Conservation (phyloP, 2,113 vertebrate species). For the Chaetodon trifascialis region DNA sequence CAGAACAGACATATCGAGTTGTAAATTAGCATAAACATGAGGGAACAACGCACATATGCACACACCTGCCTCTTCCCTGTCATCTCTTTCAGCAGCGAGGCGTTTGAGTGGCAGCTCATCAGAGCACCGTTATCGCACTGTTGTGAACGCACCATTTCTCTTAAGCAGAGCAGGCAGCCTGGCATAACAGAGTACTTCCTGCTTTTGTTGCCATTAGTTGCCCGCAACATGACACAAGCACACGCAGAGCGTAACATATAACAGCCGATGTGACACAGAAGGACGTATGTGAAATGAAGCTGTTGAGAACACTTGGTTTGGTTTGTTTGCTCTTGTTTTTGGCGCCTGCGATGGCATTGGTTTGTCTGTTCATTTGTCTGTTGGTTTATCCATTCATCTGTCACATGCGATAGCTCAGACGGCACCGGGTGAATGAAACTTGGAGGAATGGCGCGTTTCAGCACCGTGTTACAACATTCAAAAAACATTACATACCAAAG, state of each 20-base stretch:
- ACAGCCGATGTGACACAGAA: not conserved
- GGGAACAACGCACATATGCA: not conserved
- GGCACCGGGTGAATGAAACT: slow-evolving; percentile 6
- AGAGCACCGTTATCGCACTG: slow-evolving; percentile 49
- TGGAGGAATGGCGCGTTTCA: slow-evolving; percentile 17
- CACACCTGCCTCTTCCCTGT: slow-evolving; percentile 6
- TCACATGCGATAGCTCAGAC: slow-evolving; percentile 9
- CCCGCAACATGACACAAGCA: slow-evolving; percentile 4
- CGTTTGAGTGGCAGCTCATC: slow-evolving; percentile 61
- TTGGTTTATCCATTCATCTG: slow-evolving; percentile 30
- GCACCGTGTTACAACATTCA: not conserved
- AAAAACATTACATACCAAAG: slow-evolving; percentile 30
- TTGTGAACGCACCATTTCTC: slow-evolving; percentile 31
- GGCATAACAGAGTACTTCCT: slow-evolving; percentile 40
- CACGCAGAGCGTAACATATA: not conserved
- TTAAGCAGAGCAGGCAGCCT: slow-evolving; percentile 53
- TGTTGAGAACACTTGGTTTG: not conserved
- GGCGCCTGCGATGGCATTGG: not conserved
- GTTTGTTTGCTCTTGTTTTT: not conserved
- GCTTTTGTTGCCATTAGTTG: slow-evolving; percentile 35
- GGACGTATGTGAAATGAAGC: not conserved
- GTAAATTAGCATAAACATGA: slow-evolving; percentile 50
- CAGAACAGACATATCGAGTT: slow-evolving; percentile 2
- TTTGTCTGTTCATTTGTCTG: not conserved
- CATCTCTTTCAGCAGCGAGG: slow-evolving; percentile 3